Evolutionary conservation across 2,888 invertebrate genomes (phyloP), one percentile per base, ranked within the genome.

Genomic region (Oligia latruncula): DNA sequence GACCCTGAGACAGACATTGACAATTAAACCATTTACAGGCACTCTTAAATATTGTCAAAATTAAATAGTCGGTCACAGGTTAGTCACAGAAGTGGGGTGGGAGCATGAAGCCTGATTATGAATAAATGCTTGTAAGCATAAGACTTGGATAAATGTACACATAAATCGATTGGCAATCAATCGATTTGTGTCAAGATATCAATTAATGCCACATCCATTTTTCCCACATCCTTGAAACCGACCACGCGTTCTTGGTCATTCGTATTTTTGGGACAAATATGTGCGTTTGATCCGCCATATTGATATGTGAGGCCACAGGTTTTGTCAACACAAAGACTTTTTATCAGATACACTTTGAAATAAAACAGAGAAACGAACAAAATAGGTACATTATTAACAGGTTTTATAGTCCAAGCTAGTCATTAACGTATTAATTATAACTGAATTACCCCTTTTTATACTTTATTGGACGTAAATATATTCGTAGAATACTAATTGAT

Each of bases 251-350:
- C 89, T 91, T 91, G 83, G 89, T 92, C 92, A 92, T 92, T 89
- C 88, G 91, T 92, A 92, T 92, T 92, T 91, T 92, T 91, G 89
- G 90, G 92, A 90, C 89, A 87, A 88, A 89, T 86, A 83, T 84
- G 82, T 81, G 82, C 70, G 71, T 88, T 87, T 88, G 84, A 89
- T 85, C 80, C 77, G 80, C 80, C 85, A 80, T 86, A 83, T 84
- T 80, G 84, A 88, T 83, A 85, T 46, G 58, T 75, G 66, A 66
- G 77, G 67, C 74, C 74, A 23, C 71, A 71, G 49, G 77, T 74
- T 29, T 71, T 84, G 76, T 74, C 74, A 77, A 67, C 46, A 58
- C 66, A 46, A 74, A 60, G 64, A 49, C 43, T 71, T 74, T 35
- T 66, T 70, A 76, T 52, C 62, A 49, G 20, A 74, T 55, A 60